phyloP scores from a whole-genome alignment of 2,888 invertebrate genomes.

The Cataglyphis altisquamis region DNA sequence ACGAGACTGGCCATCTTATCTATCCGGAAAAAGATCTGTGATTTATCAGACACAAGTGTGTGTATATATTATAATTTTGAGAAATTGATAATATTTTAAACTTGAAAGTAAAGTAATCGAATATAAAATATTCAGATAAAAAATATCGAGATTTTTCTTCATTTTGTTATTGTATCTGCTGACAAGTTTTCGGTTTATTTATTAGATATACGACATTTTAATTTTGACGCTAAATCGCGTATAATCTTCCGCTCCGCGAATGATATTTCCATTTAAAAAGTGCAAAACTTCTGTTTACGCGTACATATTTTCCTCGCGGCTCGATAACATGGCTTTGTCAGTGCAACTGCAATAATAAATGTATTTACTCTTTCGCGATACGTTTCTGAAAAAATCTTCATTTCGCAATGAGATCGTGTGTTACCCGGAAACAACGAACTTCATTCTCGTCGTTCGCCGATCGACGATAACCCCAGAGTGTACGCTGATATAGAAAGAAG shows the following conservation, averaged over 20 bases:
- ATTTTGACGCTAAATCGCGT: background rate
- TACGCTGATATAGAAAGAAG: slow-evolving; percentile 58
- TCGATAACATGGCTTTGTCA: slow-evolving; percentile 16
- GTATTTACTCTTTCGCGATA: slow-evolving; percentile 6
- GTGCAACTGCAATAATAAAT: background rate
- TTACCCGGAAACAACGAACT: slow-evolving; percentile 70
- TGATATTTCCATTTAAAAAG: slow-evolving; percentile 12
- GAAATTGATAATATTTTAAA: background rate
- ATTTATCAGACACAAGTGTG: background rate
- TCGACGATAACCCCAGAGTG: slow-evolving; percentile 61
- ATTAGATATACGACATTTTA: background rate
- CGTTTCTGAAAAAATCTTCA: slow-evolving; percentile 24
- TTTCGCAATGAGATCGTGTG: slow-evolving; percentile 46
- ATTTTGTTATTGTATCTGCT: background rate
- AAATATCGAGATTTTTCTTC: background rate
- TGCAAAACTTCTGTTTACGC: slow-evolving; percentile 4
- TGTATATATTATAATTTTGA: background rate
- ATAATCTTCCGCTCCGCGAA: background rate
- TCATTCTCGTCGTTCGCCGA: slow-evolving; percentile 50
- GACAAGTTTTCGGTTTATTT: background rate
- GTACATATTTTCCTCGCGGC: background rate
- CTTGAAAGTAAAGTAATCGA: background rate
- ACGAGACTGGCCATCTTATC: background rate
- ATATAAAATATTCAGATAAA: background rate
- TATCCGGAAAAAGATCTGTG: background rate